Conservation (phyloP, 1,140 invertebrate genomes). For the Melanaphis sacchari region DNA sequence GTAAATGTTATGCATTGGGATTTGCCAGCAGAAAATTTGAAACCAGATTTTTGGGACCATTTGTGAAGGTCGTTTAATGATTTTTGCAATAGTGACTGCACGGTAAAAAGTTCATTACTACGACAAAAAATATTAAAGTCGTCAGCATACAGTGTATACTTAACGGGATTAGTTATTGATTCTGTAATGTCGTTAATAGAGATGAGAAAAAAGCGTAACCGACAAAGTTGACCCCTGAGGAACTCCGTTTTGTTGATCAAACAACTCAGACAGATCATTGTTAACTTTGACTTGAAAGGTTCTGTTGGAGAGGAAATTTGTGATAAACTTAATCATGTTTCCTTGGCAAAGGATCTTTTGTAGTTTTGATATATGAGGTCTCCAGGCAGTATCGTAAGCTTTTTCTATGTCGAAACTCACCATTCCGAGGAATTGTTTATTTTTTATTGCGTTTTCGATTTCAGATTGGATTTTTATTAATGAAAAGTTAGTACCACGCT, state of each 20-base stretch:
- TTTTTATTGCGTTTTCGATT: not conserved
- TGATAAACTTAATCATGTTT: not conserved
- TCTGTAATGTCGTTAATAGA: not conserved
- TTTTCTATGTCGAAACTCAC: not conserved
- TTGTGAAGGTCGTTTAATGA: not conserved
- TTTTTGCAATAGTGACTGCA: not conserved
- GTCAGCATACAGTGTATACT: not conserved
- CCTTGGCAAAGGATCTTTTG: not conserved
- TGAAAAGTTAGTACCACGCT: not conserved
- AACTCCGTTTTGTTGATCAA: slow-evolving; percentile 41
- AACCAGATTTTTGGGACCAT: not conserved
- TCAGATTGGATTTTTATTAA: slow-evolving; percentile 14
- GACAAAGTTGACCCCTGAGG: slow-evolving; percentile 28
- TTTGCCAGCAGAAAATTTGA: not conserved
- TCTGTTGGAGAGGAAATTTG: too few relatives aligned
- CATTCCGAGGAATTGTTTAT: slow-evolving; percentile 10
- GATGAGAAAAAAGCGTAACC: not conserved
- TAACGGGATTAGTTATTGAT: not conserved
- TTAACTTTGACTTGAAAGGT: too few relatives aligned
- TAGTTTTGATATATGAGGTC: not conserved
- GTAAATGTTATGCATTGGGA: not conserved
- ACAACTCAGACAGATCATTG: too few relatives aligned
- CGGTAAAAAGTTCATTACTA: not conserved
- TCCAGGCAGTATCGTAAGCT: not conserved
- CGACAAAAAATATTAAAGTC: slow-evolving; percentile 7